phyloP scores from a whole-genome alignment of 2,113 vertebrate species.

The Microtus montanus region DNA sequence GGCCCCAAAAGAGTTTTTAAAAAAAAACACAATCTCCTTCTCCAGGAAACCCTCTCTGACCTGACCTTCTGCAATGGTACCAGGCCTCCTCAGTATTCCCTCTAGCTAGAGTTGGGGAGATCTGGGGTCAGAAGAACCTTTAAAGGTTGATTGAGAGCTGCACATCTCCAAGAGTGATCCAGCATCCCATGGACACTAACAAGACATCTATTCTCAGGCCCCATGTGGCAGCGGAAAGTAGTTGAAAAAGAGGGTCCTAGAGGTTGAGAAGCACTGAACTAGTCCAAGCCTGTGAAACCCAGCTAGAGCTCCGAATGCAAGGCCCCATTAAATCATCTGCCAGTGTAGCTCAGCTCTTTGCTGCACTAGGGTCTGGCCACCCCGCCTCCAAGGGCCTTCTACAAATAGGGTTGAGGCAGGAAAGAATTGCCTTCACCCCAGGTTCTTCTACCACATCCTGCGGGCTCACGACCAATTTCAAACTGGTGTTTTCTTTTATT shows the following conservation, averaged over 20 bases:
- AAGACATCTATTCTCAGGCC: neutral
- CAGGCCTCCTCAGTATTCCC: neutral
- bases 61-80: neutral
- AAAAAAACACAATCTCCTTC: neutral
- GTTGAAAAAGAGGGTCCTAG: neutral
- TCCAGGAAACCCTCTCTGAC: slow-evolving; percentile 14
- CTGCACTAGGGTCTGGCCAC: neutral
- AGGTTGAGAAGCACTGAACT: neutral
- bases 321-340: neutral
- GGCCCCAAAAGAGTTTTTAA: neutral
- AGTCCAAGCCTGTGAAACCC: neutral
- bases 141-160: neutral
- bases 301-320: neutral
- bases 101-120: neutral
- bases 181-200: neutral
- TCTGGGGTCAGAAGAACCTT: neutral
- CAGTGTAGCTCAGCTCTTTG: too few species aligned
- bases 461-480: slow-evolving; percentile 26
- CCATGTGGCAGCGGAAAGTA: neutral
- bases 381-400: neutral
- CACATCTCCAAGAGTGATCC: neutral
- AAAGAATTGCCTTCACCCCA: neutral
- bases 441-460: neutral
- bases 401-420: neutral
- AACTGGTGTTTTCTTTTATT: slow-evolving; percentile 61